These are phyloP conservation scores for Xerus inauris DNA, from an alignment of 2,113 vertebrate species.

Conservation along the genomic window DNA sequence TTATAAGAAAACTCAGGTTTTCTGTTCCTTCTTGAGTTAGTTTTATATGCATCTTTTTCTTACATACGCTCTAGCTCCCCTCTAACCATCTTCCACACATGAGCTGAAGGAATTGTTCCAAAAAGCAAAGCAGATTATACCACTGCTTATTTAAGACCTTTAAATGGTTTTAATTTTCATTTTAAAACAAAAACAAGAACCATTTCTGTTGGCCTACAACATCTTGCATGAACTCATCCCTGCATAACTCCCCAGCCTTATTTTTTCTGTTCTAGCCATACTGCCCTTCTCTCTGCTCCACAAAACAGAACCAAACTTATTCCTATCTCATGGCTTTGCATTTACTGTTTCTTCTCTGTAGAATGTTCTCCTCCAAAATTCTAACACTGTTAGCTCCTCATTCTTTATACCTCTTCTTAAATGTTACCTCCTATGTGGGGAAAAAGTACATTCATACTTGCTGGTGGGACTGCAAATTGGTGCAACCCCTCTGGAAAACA, in stretches of 20 bases:
- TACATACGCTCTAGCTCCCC: neutral
- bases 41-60: neutral
- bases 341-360: neutral
- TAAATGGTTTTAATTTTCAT: neutral
- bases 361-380: neutral
- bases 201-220: neutral
- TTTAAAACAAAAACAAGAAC: slow-evolving; percentile 1
- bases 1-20: neutral
- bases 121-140: neutral
- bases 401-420: neutral
- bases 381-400: neutral
- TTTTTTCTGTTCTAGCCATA: neutral
- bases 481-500: too few species aligned
- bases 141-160: neutral
- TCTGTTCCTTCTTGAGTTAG: neutral
- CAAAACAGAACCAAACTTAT: neutral
- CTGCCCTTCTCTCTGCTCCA: neutral
- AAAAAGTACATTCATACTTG: too few species aligned
- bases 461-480: too few species aligned
- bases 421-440: neutral
- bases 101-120: neutral
- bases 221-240: neutral
- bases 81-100: neutral
- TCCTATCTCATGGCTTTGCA: neutral
- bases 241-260: neutral